phyloP scores from a whole-genome alignment of 35 echinoderm and acorn worm genomes.

The Strongylocentrotus purpuratus region DNA sequence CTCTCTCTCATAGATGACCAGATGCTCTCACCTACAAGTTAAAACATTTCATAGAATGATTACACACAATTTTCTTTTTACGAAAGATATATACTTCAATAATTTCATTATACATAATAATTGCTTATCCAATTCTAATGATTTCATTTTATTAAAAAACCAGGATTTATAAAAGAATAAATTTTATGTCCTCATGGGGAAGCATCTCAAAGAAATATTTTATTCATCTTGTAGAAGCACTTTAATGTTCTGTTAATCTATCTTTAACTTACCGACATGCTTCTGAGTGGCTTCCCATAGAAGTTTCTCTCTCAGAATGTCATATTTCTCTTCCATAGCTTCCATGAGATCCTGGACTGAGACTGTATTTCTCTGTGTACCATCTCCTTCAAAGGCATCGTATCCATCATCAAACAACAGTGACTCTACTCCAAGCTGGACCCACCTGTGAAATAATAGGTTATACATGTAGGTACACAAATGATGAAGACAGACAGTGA shows the following conservation, averaged over 20 bases:
- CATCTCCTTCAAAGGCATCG: constrained; percentile 65
- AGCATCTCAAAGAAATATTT: too few species aligned
- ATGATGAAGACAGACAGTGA: too few species aligned
- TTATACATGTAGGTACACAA: too few species aligned
- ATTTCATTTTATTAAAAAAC: too few species aligned
- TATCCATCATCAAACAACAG: constrained; percentile 91
- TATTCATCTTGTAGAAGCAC: too few species aligned
- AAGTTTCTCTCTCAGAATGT: constrained; percentile 89
- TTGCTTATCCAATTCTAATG: too few species aligned
- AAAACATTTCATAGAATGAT: neutral
- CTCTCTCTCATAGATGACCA: constrained; percentile 93
- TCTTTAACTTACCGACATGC: constrained; percentile 73
- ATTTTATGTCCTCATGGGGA: too few species aligned
- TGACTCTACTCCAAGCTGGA: constrained; percentile 86
- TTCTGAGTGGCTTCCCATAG: constrained; percentile 82
- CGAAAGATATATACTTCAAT: too few species aligned
- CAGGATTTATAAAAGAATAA: too few species aligned
- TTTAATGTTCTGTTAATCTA: too few species aligned
- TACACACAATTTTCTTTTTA: too few species aligned
- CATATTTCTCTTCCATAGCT: constrained; percentile 94
- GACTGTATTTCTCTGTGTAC: constrained; percentile 71
- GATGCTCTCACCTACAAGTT: constrained; percentile 74
- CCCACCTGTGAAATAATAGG: constrained; percentile 65
- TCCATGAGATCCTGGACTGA: constrained; percentile 90
- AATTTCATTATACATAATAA: too few species aligned